Evolutionary conservation across 2,113 vertebrate species (phyloP).

Genomic region (Leptodactylus fuscus): DNA sequence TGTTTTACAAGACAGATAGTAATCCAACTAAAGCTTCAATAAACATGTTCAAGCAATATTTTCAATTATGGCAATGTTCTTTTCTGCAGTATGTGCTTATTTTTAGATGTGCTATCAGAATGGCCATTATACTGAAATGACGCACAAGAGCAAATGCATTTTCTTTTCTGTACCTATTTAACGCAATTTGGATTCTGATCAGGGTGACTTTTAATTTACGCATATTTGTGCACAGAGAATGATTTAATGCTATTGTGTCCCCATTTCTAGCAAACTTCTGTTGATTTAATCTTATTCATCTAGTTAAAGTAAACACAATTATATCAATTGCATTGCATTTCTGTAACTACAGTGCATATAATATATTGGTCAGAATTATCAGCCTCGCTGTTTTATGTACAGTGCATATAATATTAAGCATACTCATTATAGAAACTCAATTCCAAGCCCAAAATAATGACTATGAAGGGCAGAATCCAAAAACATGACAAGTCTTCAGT

Average conservation of each 20-base stretch:
- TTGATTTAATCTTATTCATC: constrained; percentile 20
- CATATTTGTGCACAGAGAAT: not conserved
- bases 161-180: constrained; percentile 39
- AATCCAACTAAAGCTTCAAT: constrained; percentile 49
- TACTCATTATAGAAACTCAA: not conserved
- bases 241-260: constrained; percentile 7
- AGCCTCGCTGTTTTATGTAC: not conserved
- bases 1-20: constrained; percentile 11
- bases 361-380: not conserved
- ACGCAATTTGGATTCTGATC: constrained; percentile 17
- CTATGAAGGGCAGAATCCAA: not conserved
- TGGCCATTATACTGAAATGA: constrained; percentile 51
- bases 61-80: constrained; percentile 59
- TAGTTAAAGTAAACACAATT: constrained; percentile 26
- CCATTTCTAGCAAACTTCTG: not conserved
- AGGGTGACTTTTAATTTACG: constrained; percentile 13
- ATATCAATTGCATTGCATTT: constrained; percentile 18
- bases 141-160: constrained; percentile 48
- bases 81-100: constrained; percentile 43
- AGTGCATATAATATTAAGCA: not conserved
- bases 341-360: not conserved
- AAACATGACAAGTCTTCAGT: not conserved
- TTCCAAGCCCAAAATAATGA: not conserved
- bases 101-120: constrained; percentile 57
- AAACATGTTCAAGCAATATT: constrained; percentile 47